Conservation (phyloP, 1,140 invertebrate species). For the Tetraneura akinire region DNA sequence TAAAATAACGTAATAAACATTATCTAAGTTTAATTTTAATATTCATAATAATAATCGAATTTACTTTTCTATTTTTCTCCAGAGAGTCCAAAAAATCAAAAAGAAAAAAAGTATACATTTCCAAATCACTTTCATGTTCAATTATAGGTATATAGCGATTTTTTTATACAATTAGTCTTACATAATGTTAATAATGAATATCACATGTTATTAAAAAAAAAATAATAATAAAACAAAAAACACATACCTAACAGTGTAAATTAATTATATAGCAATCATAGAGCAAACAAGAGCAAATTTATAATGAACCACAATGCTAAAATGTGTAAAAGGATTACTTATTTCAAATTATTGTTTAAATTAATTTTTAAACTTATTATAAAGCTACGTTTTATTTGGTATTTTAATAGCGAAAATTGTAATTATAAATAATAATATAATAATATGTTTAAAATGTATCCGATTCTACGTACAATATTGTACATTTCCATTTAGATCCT, state of each 20-base stretch:
- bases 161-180: conserved; percentile 50
- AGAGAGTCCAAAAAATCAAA: background rate
- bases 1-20: too few species aligned
- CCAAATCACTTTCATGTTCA: conserved; percentile 14
- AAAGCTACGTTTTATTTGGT: conserved; percentile 12
- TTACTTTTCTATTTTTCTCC: background rate
- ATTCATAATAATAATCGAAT: too few species aligned
- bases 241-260: conserved; percentile 33
- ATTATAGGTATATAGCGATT: conserved; percentile 23
- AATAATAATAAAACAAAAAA: conserved; percentile 37
- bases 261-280: conserved; percentile 37
- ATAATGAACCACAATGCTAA: conserved; percentile 42
- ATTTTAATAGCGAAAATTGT: conserved; percentile 19
- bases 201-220: conserved; percentile 38
- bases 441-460: background rate
- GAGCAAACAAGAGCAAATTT: conserved; percentile 43
- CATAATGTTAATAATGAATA: conserved; percentile 49
- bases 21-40: too few species aligned
- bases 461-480: too few species aligned
- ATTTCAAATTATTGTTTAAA: conserved; percentile 12
- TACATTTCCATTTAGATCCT: background rate
- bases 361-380: conserved; percentile 17
- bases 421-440: conserved; percentile 30
- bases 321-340: background rate
- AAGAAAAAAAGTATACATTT: conserved; percentile 4